phyloP scores from a whole-genome alignment of 2,113 vertebrate species.

The Lipophrys pholis region DNA sequence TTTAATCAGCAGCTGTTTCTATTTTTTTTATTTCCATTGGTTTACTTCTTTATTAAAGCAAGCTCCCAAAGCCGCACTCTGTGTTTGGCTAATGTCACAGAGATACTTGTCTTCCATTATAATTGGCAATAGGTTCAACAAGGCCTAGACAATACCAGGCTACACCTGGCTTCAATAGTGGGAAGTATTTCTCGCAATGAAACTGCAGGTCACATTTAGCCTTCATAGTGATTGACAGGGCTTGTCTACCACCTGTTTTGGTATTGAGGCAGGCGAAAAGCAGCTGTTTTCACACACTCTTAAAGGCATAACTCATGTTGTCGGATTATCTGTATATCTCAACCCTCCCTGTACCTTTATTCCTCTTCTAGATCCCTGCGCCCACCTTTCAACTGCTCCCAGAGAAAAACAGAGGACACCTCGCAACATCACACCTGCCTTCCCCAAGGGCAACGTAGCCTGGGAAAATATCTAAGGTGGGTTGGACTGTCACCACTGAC shows the following conservation, averaged over 20 bases:
- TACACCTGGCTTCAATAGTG: constrained; percentile 11
- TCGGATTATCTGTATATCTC: constrained; percentile 68
- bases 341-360: constrained; percentile 12
- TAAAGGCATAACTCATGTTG: constrained; percentile 66
- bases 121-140: constrained; percentile 7
- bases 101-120: background rate
- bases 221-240: constrained; percentile 56
- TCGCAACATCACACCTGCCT: constrained; percentile 79
- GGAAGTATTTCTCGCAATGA: constrained; percentile 21
- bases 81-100: background rate
- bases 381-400: constrained; percentile 58
- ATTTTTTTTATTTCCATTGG: no score
- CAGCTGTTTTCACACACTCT: constrained; percentile 56
- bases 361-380: constrained; percentile 47
- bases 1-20: no score
- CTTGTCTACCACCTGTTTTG: constrained; percentile 48
- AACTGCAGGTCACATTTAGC: constrained; percentile 15
- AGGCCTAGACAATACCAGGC: background rate
- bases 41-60: no score
- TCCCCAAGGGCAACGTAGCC: constrained; percentile 69
- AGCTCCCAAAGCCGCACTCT: background rate
- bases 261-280: constrained; percentile 35
- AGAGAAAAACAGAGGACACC: constrained; percentile 69
- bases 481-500: constrained; percentile 50
- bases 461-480: constrained; percentile 72